Base-by-base conservation (phyloP, 1,140 invertebrate species). In the Phthorimaea operculella region DNA sequence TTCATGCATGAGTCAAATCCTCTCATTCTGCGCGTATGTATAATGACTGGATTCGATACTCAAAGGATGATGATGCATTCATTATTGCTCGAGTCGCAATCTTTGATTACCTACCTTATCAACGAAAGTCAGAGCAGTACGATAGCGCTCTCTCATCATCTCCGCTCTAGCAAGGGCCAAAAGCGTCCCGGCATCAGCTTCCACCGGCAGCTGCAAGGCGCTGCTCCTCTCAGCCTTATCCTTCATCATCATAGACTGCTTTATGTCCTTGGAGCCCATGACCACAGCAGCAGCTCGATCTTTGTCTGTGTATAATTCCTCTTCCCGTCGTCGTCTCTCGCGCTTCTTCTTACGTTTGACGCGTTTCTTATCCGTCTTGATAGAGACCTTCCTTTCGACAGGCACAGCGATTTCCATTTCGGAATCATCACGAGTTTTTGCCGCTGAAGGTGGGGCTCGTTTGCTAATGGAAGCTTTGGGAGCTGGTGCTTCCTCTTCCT, bases 221-320 rank as follows among this genome's bases (percentile, higher is more conserved):
- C 87, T 89, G 58, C 90, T 93, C 15, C 93, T 87, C 69, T 96
- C 94, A 58, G 93, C 90, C 53, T 91, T 89, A 54, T 92, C 88
- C 68, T 96, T 96, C 57, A 93, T 88, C 69, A 90, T 93, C 51
- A 96, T 80, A 17, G 92, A 94, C 58, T 92, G 91, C 68, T 96
- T 96, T 34, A 96, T 96, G 72, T 96, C 94, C 48, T 90, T 86
- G 58, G 87, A 91, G 0, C 93, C 93, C 87, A 95, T 89, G 63
- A 94, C 93, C 5, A 96, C 94, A 1, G 94, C 94, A 0, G 95
- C 94, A 0, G 95, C 95, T 9, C 95, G 82, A 74, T 96, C 95
- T 70, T 96, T 96, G 75, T 96, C 95, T 9, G 94, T 96, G 71
- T 96, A 96, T 11, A 93, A 78, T 70, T 96, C 94, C 56, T 93